These are phyloP conservation scores for Streptopelia turtur DNA, from an alignment of 2,797 vertebrate species.

Conservation along the genomic window DNA sequence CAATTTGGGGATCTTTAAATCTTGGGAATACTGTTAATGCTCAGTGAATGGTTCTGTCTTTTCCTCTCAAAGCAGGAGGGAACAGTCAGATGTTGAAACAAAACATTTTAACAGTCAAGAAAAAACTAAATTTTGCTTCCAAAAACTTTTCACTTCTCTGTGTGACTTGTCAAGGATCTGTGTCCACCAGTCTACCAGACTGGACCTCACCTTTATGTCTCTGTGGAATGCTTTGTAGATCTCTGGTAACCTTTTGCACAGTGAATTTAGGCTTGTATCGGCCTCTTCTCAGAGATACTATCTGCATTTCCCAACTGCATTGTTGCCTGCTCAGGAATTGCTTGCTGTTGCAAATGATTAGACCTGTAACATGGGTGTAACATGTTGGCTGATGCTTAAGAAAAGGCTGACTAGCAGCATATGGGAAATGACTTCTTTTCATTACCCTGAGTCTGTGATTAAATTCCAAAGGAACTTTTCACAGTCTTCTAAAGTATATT, in stretches of 20 bases:
- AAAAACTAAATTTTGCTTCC: background rate
- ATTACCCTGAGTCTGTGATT: slow-evolving; percentile 35
- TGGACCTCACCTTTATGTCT: background rate
- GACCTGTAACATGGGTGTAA: background rate
- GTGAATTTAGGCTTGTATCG: background rate
- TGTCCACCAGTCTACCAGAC: background rate
- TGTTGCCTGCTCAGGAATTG: background rate
- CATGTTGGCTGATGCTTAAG: background rate
- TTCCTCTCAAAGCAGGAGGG: background rate
- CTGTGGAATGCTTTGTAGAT: background rate
- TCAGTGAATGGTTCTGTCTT: background rate
- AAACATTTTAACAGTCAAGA: background rate
- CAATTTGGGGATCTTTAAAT: background rate
- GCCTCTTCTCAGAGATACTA: background rate
- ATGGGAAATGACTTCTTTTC: slow-evolving; percentile 12
- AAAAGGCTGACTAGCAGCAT: slow-evolving; percentile 10
- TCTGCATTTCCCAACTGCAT: background rate
- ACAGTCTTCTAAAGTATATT: slow-evolving; percentile 22
- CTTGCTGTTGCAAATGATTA: slow-evolving; percentile 22
- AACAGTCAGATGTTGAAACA: background rate
- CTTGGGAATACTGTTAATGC: background rate
- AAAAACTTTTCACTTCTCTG: background rate
- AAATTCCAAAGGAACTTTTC: slow-evolving; percentile 46
- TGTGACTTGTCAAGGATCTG: background rate
- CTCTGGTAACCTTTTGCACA: background rate